These are phyloP conservation scores for Lophius piscatorius DNA, from an alignment of 2,113 vertebrate genomes.

Conservation along the genomic window DNA sequence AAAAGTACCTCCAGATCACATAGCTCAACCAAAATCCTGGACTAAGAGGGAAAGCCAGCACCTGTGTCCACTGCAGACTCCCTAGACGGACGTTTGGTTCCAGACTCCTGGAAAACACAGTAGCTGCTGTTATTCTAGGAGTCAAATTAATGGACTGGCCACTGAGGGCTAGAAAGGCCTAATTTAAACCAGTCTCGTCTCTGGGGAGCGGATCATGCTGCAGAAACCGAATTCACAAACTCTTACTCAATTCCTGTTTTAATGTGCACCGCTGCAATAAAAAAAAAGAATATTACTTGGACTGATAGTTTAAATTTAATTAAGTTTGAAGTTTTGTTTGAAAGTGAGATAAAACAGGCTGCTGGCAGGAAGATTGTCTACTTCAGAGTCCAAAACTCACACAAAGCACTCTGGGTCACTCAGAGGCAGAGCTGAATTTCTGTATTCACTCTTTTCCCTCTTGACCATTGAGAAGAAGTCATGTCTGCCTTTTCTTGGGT, in stretches of 20 bases:
- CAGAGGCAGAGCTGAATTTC: not conserved
- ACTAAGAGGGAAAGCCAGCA: conserved; percentile 39
- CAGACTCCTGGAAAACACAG: conserved; percentile 73
- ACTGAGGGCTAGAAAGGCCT: conserved; percentile 43
- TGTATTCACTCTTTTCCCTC: conserved; percentile 3
- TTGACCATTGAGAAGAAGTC: not conserved
- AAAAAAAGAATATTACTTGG: conserved; percentile 24
- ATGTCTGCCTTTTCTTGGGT: not conserved
- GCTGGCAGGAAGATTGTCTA: conserved; percentile 32
- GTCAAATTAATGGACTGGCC: conserved; percentile 63
- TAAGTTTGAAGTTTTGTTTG: conserved; percentile 27
- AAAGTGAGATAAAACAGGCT: conserved; percentile 41
- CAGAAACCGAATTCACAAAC: conserved; percentile 48
- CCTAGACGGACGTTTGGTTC: conserved; percentile 61
- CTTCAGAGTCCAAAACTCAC: conserved; percentile 45
- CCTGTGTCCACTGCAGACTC: conserved; percentile 68
- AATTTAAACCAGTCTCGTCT: conserved; percentile 58
- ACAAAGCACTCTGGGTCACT: conserved; percentile 29
- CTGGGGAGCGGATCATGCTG: conserved; percentile 11
- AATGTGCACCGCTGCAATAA: conserved; percentile 2
- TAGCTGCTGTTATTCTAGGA: conserved; percentile 73
- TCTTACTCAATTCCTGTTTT: conserved; percentile 17
- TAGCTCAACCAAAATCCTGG: conserved; percentile 37
- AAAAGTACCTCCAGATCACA: conserved; percentile 33
- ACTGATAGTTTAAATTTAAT: conserved; percentile 36